Evolutionary conservation across 92 coral and sea anemone species (phyloP), one percentile per base, ranked within the genome.

Genomic region (Virgularia gustaviana): DNA sequence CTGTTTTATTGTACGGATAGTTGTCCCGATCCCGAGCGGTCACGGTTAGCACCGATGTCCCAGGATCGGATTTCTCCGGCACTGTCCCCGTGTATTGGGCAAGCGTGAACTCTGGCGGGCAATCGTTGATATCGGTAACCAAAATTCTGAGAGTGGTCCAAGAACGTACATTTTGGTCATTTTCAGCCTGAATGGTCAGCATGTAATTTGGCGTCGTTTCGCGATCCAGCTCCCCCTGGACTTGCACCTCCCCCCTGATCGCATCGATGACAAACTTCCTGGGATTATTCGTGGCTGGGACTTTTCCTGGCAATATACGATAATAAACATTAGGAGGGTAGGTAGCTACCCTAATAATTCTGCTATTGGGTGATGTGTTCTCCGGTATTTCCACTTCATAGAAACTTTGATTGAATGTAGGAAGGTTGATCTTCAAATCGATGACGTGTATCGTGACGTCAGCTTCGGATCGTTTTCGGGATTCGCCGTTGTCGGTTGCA

Each of bases 121-220:
- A 89, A 63, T 94, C 99, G 67, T 94, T 94, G 20, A 94, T 88
- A 34, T 94, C 99, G 30, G 88, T 84, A 31, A 94, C 72, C 64
- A 79, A 70, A 72, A 94, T 87, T 42, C 86, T 84, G 22, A 94
- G 65, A 9, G 84, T 84, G 11, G 94, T 78, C 36, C 68, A 89
- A 39, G 91, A 76, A 11, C 80, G 76, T 9, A 88, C 87, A 49
- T 77, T 74, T 6, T 83, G 67, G 9, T 61, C 58, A 28, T 76
- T 89, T 57, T 85, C 83, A 1, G 99, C 99, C 11, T 83, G 89
- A 27, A 94, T 83, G 3, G 84, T 88, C 61, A 94, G 62, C 13
- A 96, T 87, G 66, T 84, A 89, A 47, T 86, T 87, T 4, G 90
- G 73, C n/a, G 92, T 81, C 24, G 72, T 61, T 51, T 94, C 96